Evolutionary conservation across 2,113 vertebrate species (phyloP).

Genomic region (Lophotis ruficrista): DNA sequence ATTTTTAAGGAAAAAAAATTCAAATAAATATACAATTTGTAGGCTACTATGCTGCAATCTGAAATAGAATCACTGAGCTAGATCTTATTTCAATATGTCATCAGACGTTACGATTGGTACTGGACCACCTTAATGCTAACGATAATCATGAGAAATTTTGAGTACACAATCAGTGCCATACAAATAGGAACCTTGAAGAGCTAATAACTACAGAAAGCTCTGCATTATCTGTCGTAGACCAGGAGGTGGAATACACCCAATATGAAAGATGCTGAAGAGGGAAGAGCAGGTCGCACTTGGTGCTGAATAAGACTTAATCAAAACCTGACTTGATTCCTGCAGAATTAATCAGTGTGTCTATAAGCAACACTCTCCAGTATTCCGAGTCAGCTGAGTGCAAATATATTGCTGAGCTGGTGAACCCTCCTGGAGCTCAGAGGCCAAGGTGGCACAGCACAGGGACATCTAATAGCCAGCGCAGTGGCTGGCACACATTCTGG

Average conservation of each 20-base stretch:
- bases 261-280: neutral
- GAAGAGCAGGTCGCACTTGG: neutral
- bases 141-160: neutral
- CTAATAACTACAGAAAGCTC: neutral
- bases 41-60: neutral
- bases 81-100: neutral
- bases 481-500: neutral
- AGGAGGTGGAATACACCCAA: fast-evolving
- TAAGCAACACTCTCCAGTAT: fast-evolving
- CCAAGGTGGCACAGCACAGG: neutral
- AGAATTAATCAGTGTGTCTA: fast-evolving
- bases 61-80: neutral
- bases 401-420: neutral
- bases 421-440: neutral
- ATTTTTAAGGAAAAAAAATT: neutral
- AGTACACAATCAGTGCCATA: neutral
- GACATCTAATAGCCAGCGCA: neutral
- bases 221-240: neutral
- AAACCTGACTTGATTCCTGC: neutral
- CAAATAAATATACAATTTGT: neutral
- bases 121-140: neutral
- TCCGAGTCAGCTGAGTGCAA: neutral
- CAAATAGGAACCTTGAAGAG: neutral
- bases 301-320: neutral
- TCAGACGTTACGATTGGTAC: fast-evolving